Evolutionary conservation across 1,140 invertebrate genomes (phyloP).

Genomic region (Octopus sinensis): DNA sequence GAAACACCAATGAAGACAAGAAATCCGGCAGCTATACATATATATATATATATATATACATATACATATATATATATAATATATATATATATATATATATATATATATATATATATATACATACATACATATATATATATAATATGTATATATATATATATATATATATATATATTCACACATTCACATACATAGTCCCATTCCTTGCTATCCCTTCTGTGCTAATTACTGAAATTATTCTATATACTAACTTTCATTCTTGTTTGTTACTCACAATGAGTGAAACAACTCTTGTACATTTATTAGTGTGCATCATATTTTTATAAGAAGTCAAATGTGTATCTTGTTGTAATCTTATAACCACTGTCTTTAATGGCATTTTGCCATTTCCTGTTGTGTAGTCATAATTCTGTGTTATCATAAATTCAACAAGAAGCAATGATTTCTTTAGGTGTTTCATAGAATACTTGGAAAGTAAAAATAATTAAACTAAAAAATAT

Average conservation of each 20-base stretch:
- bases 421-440: too few relatives aligned
- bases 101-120: background rate
- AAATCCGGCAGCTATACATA: background rate
- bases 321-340: too few relatives aligned
- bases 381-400: too few relatives aligned
- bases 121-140: background rate
- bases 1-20: background rate
- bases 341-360: too few relatives aligned
- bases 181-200: background rate
- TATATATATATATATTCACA: background rate
- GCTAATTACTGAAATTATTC: background rate
- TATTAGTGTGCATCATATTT: too few relatives aligned
- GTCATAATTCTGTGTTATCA: too few relatives aligned
- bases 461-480: too few relatives aligned
- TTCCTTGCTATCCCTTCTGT: background rate
- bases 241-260: background rate
- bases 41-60: background rate
- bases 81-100: background rate
- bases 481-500: too few relatives aligned
- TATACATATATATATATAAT: background rate
- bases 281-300: too few relatives aligned
- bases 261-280: background rate
- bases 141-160: background rate
- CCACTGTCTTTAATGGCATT: too few relatives aligned
- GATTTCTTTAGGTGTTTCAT: too few relatives aligned